These are phyloP conservation scores for Carollia perspicillata DNA, from an alignment of 2,113 vertebrate species.

Conservation along the genomic window DNA sequence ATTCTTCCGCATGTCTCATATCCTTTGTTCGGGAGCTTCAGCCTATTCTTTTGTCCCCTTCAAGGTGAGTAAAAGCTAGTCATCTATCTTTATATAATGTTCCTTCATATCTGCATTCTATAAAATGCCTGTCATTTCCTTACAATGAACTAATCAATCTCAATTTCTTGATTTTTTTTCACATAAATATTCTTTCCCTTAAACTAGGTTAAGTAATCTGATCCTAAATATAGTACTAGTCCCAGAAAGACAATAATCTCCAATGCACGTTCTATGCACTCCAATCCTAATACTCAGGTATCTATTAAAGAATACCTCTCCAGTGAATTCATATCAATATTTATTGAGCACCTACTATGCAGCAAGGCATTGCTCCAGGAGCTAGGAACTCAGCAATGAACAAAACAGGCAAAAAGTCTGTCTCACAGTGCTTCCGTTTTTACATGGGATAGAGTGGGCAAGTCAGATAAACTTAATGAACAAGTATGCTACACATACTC, in stretches of 20 bases:
- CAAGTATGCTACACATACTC: background rate
- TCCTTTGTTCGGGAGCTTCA: background rate
- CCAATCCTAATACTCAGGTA: conserved; percentile 1
- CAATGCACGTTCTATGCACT: background rate
- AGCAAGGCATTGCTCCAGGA: background rate
- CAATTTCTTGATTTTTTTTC: background rate
- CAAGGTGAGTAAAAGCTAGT: background rate
- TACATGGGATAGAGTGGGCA: background rate
- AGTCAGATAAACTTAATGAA: background rate
- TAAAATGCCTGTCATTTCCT: background rate
- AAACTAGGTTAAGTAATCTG: conserved; percentile 2
- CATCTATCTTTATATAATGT: background rate
- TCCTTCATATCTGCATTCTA: conserved; percentile 10
- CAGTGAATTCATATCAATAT: background rate
- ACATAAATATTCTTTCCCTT: conserved; percentile 17
- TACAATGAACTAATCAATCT: background rate
- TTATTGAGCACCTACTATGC: background rate
- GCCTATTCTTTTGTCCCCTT: background rate
- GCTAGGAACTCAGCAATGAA: background rate
- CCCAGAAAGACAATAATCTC: background rate
- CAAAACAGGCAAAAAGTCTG: background rate
- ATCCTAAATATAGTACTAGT: background rate
- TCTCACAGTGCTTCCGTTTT: background rate
- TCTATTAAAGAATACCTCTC: background rate
- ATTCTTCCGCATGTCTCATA: background rate